Conservation (phyloP, 2,888 invertebrate species). For the Fissipunctia ypsillon region DNA sequence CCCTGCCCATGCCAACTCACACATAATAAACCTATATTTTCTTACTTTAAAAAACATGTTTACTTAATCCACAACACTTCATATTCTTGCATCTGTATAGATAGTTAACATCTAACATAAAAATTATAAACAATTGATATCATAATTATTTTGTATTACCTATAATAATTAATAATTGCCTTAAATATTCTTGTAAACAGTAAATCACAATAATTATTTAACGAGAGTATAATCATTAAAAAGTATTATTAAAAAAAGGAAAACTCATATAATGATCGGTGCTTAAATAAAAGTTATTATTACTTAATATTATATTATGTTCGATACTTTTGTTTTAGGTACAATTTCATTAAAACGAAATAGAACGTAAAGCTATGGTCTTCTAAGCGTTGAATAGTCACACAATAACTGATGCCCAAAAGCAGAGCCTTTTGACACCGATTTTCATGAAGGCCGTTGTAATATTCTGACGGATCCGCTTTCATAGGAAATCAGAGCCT, state of each 20-base stretch:
- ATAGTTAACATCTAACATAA: background rate
- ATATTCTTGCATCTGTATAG: background rate
- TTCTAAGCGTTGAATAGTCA: background rate
- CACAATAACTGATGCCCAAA: background rate
- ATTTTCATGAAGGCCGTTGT: background rate
- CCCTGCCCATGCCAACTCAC: too few species aligned
- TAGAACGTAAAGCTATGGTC: background rate
- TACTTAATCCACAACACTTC: background rate
- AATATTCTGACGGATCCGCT: background rate
- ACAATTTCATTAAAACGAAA: background rate
- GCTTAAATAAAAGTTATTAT: background rate
- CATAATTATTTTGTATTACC: background rate
- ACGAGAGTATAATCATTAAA: background rate
- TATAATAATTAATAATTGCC: background rate
- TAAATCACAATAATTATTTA: conserved; percentile 1
- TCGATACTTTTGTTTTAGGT: background rate
- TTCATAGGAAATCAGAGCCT: background rate
- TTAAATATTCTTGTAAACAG: background rate
- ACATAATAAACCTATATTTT: background rate
- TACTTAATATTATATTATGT: background rate
- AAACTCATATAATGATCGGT: background rate
- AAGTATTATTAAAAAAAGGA: background rate
- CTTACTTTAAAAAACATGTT: background rate
- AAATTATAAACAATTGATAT: background rate
- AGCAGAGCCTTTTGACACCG: background rate